Evolutionary conservation across 2,888 invertebrate species (phyloP), one percentile per base, ranked within the genome.

Genomic region (Ichneumoninae sp.): DNA sequence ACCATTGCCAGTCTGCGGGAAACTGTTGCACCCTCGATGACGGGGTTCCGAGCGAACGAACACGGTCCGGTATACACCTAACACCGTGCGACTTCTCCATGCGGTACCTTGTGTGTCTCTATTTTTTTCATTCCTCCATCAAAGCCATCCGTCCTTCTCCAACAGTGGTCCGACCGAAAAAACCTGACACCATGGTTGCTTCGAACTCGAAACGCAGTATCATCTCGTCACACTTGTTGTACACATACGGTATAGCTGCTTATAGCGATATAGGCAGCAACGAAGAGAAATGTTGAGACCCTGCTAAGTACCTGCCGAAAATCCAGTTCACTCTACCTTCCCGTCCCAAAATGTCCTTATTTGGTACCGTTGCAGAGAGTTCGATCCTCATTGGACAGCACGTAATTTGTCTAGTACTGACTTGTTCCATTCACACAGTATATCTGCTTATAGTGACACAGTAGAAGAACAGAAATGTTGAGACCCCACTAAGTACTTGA

Each of bases 21-120:
- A 71, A 36, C 47, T 68, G 65, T 60, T 77, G 69, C 80, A 85
- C 72, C 80, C 74, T 79, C 75, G 77, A 81, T 69, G 71, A 71
- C 40, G 74, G 87, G 87, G 89, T 91, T 92, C 90, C 92, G 88
- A 87, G 79, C 89, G 89, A 90, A 86, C 89, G 90, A 88, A 86
- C 90, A 89, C 88, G 85, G 88, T 90, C 91, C 90, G 91, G 91
- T 91, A 76, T 91, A 89, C 87, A 92, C 89, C 86, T 88, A 91
- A 91, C 89, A 91, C 91, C 92, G 92, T 92, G 92, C 86, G 92
- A 92, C 88, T 87, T 84, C 80, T 85, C 80, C 85, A 78, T 65
- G 71, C 80, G 84, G 60, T 84, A 79, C 78, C 69, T 19, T 69
- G 47, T 33, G 68, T 19, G 30, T 65, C n/a, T 16, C 16, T 77